Evolutionary conservation across 2,797 vertebrate genomes (phyloP), one percentile per base, ranked within the genome.

Genomic region (Myotis vivesi): DNA sequence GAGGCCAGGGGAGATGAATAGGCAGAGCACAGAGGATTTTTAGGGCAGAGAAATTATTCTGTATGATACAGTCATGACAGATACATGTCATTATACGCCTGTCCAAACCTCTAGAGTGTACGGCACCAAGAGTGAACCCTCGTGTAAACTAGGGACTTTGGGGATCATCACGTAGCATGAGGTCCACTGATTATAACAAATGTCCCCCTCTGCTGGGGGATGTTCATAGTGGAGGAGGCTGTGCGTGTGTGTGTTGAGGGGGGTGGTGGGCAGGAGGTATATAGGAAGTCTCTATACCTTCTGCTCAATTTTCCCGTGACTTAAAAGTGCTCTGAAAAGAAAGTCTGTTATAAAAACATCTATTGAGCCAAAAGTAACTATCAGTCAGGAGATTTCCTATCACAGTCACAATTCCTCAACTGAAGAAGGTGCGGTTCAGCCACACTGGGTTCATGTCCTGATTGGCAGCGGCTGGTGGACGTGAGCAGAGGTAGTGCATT

Each of bases 211-310:
- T 69, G 59, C 22, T 73, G 62, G 38, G 15, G 22, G 36, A 2
- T 53, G 28, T 8, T 53, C 17, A 17, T 4, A 33, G 38, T 22
- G 8, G 30, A 8, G 8, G 22, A 30, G 20, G 33, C 36, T 23
- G 23, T 22, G 36, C 10, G 16, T 28, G 25, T 17, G 8, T 51
- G 17, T 10, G 8, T 20, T 3, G n/a, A 3, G 33, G n/a, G 33
- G 0, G 22, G 16, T 8, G 30, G 13, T 1, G 6, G 6, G 9
- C 6, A 25, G 36, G 49, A 38, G 23, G 17, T 46, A 5, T 20
- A 8, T 28, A 9, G 76, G 53, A 64, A n/a, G 11, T 30, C 8
- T 71, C 85, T 75, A 19, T 15, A 19, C 15, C 28, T 62, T 62
- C 28, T 1, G 1, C 12, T 28, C 59, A 62, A 30, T 41, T 92